phyloP scores from a whole-genome alignment of 2,888 invertebrate genomes.

The Lypha dubia region DNA sequence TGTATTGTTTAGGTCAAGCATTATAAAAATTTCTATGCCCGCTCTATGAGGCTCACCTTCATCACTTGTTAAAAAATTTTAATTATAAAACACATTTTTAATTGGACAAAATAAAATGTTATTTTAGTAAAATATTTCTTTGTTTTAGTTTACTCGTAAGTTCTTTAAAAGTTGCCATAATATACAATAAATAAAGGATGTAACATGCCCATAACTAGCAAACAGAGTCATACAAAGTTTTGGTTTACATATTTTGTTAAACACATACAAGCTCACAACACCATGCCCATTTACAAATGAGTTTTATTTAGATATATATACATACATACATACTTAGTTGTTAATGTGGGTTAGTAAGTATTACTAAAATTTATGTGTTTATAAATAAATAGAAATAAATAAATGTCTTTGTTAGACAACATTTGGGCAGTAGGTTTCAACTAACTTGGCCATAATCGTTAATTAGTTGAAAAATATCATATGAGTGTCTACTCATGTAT shows the following conservation, averaged over 20 bases:
- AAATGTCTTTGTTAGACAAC: slow-evolving; percentile 57
- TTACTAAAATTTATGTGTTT: slow-evolving; percentile 62
- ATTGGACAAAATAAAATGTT: slow-evolving; percentile 15
- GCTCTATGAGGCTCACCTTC: slow-evolving; percentile 5
- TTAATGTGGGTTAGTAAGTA: slow-evolving; percentile 67
- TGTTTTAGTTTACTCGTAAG: background rate
- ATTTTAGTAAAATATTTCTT: slow-evolving; percentile 1
- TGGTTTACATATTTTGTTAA: background rate
- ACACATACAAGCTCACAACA: background rate
- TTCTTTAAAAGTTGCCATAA: background rate
- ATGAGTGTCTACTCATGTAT: slow-evolving; percentile 37
- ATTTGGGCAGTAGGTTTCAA: slow-evolving; percentile 69
- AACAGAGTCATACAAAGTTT: background rate
- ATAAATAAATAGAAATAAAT: slow-evolving; percentile 49
- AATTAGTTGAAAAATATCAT: slow-evolving; percentile 73
- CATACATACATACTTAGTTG: no score
- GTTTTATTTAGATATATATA: slow-evolving; percentile 42
- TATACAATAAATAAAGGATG: background rate
- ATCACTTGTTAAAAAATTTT: slow-evolving; percentile 1
- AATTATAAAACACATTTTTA: slow-evolving; percentile 7
- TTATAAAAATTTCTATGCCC: slow-evolving; percentile 32
- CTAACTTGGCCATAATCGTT: slow-evolving; percentile 74
- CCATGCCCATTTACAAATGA: background rate
- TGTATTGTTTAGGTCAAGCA: slow-evolving; percentile 66
- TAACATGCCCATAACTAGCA: background rate